Base-by-base conservation (phyloP, 1,140 invertebrate genomes). In the Paracyclopina nana region DNA sequence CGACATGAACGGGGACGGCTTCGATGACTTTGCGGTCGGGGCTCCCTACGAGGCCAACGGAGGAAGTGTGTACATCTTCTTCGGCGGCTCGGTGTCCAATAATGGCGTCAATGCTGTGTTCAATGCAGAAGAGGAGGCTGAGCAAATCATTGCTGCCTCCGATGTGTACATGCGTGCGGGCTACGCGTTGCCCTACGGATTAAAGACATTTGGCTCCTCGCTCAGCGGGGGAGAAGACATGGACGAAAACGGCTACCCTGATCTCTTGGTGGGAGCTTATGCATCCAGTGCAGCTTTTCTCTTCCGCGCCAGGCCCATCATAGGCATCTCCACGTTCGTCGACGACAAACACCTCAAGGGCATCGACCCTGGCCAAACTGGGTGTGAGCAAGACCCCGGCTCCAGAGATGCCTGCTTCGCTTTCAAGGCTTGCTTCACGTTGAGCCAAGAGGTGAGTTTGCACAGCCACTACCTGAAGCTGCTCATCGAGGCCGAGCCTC, bases 1-100 rank as follows among this genome's bases (percentile, higher is more conserved):
- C 27, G 88, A 95, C 63, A 68, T 95, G 6, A 92, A 95, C 61
- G 82, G 81, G 64, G 88, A 94, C 63, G 77, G 78, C 0, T 86
- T 74, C 60, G 79, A 82, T 57, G 88, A 94, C 62, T 67, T 94
- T 41, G 86, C 84, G 0, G 75, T 94, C 46, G 88, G 88, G n/a
- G 86, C 87, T 20, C 88, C 87, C 0, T 92, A 90, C 61, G 84
- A 90, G 65, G 76, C 72, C 1, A 69, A 75, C 55, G 82, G 80
- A 6, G 69, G 69, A 12, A 72, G 77, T 4, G 78, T 94, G 38
- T 91, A 87, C 60, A 82, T 94, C 56, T 87, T 80, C 66, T 66
- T 91, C 52, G 86, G 86, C 6, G 24, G 71, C 68, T 41, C 70
- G 75, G 56, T 83, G 84, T 1, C 66, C 90, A 1, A 73, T 76